Base-by-base conservation (phyloP, 2,797 vertebrate species). In the Mionectes olivaceus region DNA sequence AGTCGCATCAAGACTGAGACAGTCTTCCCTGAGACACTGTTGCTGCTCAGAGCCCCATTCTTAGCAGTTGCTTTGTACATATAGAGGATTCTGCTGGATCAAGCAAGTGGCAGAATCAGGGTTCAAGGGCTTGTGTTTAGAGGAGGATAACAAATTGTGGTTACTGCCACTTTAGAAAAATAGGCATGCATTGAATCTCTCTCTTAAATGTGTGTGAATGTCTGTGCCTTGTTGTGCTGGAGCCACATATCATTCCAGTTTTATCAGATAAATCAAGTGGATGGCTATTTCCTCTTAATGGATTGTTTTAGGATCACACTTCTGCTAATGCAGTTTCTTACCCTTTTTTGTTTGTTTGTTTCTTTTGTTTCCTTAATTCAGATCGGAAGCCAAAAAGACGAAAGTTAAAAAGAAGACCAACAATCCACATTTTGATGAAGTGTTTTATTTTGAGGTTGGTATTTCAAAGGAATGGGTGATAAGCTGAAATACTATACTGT, bases 391-490 rank as follows among this genome's bases (percentile, higher is more conserved):
- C 75, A 99, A 99, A 98, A 99, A 99, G 98, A 99, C 99, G 21
- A 99, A 99, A 97, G 99, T 99, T 95, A 99, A 99, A 92, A 98
- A 99, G 98, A 99, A 99, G 98, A 99, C 98, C 83, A 99, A 99
- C 98, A 99, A 99, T 93, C 99, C 99, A 44, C 99, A 99, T 97
- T 99, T 99, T 94, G 99, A 99, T 8, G 99, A 99, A 97, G 98
- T 99, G 97, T 99, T 99, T 97, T 99, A 99, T 97, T 99, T 99
- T 96, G 99, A 99, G 99, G 99, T 99, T 96, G 90, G 98, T 98
- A 93, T 97, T 96, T 93, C 74, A 43, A 89, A 56, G 73, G 84
- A 87, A 37, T 0, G 68, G 50, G 74, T 44, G 65, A 79, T 87
- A 84, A 80, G 41, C 75, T 96, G 89, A 96, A 95, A 89, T 70